Conservation (phyloP, 2,888 invertebrate species). For the Hyppa rectilinea region DNA sequence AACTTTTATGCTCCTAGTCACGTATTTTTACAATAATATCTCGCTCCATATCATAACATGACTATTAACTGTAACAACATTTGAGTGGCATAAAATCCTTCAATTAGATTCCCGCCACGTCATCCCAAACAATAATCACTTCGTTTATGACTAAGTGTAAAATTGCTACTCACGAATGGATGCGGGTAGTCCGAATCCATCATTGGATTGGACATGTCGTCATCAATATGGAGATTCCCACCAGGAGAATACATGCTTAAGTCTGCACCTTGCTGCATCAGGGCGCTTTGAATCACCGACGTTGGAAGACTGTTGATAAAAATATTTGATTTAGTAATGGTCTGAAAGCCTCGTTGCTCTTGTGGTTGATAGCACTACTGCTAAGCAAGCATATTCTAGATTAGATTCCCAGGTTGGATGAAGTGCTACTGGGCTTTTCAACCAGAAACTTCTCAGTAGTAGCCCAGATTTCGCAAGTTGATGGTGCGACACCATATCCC, state of each 20-base stretch:
- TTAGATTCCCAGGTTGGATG: too few species aligned
- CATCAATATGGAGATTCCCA: conserved; percentile 83
- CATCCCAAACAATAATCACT: conserved; percentile 56
- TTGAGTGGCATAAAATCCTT: conserved; percentile 65
- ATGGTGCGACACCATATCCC: not conserved
- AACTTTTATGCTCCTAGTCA: not conserved
- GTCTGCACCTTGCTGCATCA: conserved; percentile 87
- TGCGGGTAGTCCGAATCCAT: conserved; percentile 82
- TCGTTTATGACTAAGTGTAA: conserved; percentile 49
- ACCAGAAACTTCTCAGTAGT: too few species aligned
- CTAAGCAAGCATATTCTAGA: not conserved
- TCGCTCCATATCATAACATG: conserved; percentile 9
- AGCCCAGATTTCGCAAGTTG: not conserved
- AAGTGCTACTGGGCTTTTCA: not conserved
- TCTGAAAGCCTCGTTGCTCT: not conserved
- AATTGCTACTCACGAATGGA: conserved; percentile 81
- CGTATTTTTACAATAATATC: not conserved
- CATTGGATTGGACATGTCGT: conserved; percentile 86
- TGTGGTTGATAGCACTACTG: not conserved
- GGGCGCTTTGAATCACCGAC: conserved; percentile 86
- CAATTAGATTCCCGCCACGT: conserved; percentile 60
- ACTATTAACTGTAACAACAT: conserved; percentile 50
- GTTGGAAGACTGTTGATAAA: conserved; percentile 80
- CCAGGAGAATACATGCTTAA: conserved; percentile 88
- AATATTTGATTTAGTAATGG: conserved; percentile 5